Base-by-base conservation (phyloP, 2,888 invertebrate genomes). In the Nebria brevicollis region DNA sequence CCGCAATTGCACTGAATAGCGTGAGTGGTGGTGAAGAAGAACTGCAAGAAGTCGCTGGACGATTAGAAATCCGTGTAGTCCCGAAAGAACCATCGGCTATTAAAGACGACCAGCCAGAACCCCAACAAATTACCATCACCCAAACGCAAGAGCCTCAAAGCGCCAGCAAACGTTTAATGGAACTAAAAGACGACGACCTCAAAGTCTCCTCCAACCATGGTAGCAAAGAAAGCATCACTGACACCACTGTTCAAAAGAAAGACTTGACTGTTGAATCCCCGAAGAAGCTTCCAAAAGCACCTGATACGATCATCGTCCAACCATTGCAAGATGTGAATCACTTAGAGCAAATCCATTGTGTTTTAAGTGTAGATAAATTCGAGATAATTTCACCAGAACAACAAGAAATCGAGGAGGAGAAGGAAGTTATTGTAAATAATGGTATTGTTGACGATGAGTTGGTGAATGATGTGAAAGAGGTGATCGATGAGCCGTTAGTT, bases 21-120 rank as follows among this genome's bases (percentile, higher is more conserved):
- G 65, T 54, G 75, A 76, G 76, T n/a, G 66, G 74, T 8, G 85
- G 84, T 15, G 87, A 87, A 64, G 89, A 88, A 83, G 87, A 88
- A 25, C 83, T 89, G 77, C 88, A 89, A 84, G 89, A 89, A 86
- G 94, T 96, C 25, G 95, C 95, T 81, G 95, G 95, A 72, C 92
- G 95, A 73, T 91, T 96, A 76, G 96, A 96, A 90, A 96, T 96
- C 78, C 92, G 96, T 77, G 95, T 96, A 77, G 91, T 94, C 76
- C 91, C 93, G 84, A 88, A 88, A 85, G 87, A 86, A 75, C 70
- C 75, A 1, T 78, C 41, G 70, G 25, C 70, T 1, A 11, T 34
- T 15, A 43, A 41, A 70, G 54, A 68, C 20, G 77, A 7, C 26
- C 41, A 13, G 54, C 66, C 13, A 34, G 75, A 72, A 13, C 75